These are phyloP conservation scores for Microtus richardsoni DNA, from an alignment of 2,113 vertebrate genomes.

Conservation along the genomic window DNA sequence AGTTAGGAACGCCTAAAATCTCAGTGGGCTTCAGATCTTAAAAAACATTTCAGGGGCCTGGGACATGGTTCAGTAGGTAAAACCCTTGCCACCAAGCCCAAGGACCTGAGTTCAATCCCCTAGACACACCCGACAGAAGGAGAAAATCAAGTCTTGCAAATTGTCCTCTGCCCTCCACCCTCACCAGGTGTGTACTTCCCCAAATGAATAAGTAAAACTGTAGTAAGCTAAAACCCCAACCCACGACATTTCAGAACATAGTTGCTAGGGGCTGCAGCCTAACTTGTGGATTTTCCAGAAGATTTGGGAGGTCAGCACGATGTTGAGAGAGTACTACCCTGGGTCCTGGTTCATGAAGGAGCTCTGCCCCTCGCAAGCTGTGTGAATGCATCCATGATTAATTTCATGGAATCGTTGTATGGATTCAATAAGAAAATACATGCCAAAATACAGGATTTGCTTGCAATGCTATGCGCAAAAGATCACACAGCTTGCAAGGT, in stretches of 20 bases:
- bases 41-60: background rate
- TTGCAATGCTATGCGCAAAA: background rate
- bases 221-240: background rate
- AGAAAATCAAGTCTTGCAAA: background rate
- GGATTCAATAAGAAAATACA: background rate
- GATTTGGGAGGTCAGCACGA: background rate
- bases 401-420: background rate
- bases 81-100: background rate
- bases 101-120: background rate
- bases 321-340: background rate
- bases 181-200: background rate
- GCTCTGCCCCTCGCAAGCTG: background rate
- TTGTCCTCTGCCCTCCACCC: background rate
- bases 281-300: background rate
- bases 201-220: background rate
- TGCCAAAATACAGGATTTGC: background rate
- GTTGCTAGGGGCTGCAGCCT: background rate
- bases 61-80: background rate
- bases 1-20: constrained; percentile 8
- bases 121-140: background rate
- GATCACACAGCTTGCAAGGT: background rate
- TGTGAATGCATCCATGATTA: background rate
- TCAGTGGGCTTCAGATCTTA: background rate
- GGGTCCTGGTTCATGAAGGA: background rate
- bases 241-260: background rate